Base-by-base conservation (phyloP, 2,888 invertebrate species). In the Allolobophora icterica region DNA sequence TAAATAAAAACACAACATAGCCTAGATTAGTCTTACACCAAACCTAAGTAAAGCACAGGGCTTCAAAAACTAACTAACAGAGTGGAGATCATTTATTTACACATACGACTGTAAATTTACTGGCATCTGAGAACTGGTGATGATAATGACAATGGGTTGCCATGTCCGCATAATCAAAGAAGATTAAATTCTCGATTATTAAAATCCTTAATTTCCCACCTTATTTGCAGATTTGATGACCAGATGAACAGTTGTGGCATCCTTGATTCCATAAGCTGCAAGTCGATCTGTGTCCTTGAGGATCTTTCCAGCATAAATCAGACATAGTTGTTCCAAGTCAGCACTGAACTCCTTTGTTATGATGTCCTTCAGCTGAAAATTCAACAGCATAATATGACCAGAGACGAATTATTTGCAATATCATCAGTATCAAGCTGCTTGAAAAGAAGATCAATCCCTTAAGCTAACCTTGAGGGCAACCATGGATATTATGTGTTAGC, bases 271-370 rank as follows among this genome's bases (percentile, higher is more conserved):
- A 96, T 98, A 98, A 94, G 97, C 97, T 93, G 96, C 96, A 91
- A 99, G 96, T 83, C 97, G 97, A 94, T 99, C 99, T 93, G 97
- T 97, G 96, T 99, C 99, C 96, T 99, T 99, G 97, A 99, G 97
- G 93, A 99, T 99, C 96, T 99, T 99, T 91, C 99, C 99, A 95
- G 99, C 98, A 96, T 99, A 99, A 95, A 99, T 99, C 92, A 99
- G 96, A 95, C 98, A 98, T 94, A 99, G 96, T 95, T 98, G 98
- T 94, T 98, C 98, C 24, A 97, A 96, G 94, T 87, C 87, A 33
- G 87, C 87, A 35, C 38, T 87, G n/a, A 87, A 87, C 87, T 87
- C 87, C 87, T 87, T 87, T 19, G 87, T 35, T 35, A 87, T 87
- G 21, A 87, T 87, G 87, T 87, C 87, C 87, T 87, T 87, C 87